Conservation (phyloP, 2,888 invertebrate species). For the Sminthurides aquaticus region DNA sequence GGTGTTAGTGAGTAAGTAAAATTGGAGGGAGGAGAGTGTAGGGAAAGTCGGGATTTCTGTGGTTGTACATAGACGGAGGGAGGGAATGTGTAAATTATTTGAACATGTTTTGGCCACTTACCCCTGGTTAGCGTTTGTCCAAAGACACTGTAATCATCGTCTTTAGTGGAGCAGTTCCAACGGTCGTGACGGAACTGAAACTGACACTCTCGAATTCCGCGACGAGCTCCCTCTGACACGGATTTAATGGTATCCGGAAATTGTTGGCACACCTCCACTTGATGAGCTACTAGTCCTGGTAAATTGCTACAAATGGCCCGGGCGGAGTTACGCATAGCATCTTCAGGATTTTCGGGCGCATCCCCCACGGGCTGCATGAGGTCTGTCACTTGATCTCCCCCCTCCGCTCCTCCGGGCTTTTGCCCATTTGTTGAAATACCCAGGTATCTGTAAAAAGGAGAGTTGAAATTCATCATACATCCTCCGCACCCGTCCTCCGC, state of each 20-base stretch:
- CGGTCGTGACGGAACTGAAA: constrained; percentile 53
- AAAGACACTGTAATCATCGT: constrained; percentile 49
- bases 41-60: too few species aligned
- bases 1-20: too few species aligned
- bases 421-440: constrained; percentile 39
- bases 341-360: constrained; percentile 41
- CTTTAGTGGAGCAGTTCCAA: constrained; percentile 53
- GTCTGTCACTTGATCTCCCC: constrained; percentile 27
- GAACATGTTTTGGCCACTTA: too few species aligned
- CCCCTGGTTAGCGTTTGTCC: constrained; percentile 52
- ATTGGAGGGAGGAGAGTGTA: too few species aligned
- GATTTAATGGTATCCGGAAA: constrained; percentile 52
- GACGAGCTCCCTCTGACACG: constrained; percentile 52
- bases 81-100: too few species aligned
- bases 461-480: not conserved
- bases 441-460: constrained; percentile 39
- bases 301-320: constrained; percentile 37
- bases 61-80: too few species aligned
- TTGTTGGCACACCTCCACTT: constrained; percentile 47
- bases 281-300: constrained; percentile 42
- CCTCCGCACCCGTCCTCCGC: not conserved
- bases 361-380: constrained; percentile 41
- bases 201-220: constrained; percentile 54
- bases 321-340: constrained; percentile 35
- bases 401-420: constrained; percentile 30